phyloP scores from a whole-genome alignment of 1,140 invertebrate genomes.

The Sinella curviseta region DNA sequence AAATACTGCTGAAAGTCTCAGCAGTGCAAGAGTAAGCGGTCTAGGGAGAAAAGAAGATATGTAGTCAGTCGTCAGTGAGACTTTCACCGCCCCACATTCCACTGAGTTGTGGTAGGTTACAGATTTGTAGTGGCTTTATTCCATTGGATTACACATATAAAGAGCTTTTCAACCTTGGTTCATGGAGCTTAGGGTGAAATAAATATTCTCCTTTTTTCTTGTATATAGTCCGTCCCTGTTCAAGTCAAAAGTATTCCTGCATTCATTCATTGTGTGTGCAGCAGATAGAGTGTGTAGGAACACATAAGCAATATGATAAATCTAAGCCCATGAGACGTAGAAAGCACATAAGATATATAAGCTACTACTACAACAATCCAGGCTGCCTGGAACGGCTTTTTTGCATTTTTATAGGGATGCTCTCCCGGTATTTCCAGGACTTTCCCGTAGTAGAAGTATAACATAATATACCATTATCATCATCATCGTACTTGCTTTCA shows the following conservation, averaged over 20 bases:
- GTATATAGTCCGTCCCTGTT: too few species aligned
- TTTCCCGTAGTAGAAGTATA: background rate
- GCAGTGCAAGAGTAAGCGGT: background rate
- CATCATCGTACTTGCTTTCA: background rate
- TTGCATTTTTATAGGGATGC: background rate
- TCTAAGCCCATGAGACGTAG: background rate
- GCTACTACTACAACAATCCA: background rate
- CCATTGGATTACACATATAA: background rate
- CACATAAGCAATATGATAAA: too few species aligned
- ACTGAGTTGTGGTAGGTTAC: constrained; percentile 20
- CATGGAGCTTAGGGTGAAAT: background rate
- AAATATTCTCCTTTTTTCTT: too few species aligned
- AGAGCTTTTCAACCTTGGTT: background rate
- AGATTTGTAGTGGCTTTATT: constrained; percentile 5
- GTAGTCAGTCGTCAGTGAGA: background rate
- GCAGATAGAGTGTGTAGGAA: too few species aligned
- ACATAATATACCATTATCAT: background rate
- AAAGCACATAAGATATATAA: background rate
- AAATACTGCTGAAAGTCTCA: background rate
- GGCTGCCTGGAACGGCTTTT: background rate
- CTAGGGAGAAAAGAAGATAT: background rate
- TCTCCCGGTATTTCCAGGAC: background rate
- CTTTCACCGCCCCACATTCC: background rate
- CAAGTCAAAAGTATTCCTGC: too few species aligned
- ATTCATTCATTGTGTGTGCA: too few species aligned